phyloP scores from a whole-genome alignment of 2,113 vertebrate genomes.

The Calidris pygmaea region DNA sequence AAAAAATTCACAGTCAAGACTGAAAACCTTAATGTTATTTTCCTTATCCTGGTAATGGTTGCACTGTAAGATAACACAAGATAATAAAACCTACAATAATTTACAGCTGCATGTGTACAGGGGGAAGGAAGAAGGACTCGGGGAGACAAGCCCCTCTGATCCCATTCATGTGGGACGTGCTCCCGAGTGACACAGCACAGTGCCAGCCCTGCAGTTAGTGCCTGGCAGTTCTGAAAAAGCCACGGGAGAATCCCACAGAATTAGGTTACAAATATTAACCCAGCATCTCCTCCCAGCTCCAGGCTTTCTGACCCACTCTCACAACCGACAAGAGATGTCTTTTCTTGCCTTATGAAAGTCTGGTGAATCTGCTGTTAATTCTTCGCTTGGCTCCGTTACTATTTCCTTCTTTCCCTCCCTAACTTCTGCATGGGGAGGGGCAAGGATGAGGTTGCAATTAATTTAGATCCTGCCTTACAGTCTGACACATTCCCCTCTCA shows the following conservation, averaged over 20 bases:
- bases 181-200: accelerated
- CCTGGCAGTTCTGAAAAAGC: not conserved
- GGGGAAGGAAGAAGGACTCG: accelerated
- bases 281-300: not conserved
- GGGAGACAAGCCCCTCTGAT: not conserved
- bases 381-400: not conserved
- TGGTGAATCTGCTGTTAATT: not conserved
- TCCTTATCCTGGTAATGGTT: not conserved
- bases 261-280: not conserved
- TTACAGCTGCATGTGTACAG: not conserved
- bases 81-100: not conserved
- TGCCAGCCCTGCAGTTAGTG: not conserved
- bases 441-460: not conserved
- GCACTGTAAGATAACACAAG: not conserved
- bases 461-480: not conserved
- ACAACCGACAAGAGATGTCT: not conserved
- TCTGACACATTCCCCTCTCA: not conserved
- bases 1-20: not conserved
- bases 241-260: accelerated
- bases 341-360: not conserved
- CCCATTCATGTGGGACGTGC: accelerated
- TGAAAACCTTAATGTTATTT: not conserved
- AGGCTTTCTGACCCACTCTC: not conserved
- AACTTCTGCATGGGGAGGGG: not conserved
- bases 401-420: not conserved